Percentiles rank a stretch among this genome's conserved stretches.
phyloP scores from a whole-genome alignment of 2,797 vertebrate genomes.

The Myiotriccus ornatus region DNA sequence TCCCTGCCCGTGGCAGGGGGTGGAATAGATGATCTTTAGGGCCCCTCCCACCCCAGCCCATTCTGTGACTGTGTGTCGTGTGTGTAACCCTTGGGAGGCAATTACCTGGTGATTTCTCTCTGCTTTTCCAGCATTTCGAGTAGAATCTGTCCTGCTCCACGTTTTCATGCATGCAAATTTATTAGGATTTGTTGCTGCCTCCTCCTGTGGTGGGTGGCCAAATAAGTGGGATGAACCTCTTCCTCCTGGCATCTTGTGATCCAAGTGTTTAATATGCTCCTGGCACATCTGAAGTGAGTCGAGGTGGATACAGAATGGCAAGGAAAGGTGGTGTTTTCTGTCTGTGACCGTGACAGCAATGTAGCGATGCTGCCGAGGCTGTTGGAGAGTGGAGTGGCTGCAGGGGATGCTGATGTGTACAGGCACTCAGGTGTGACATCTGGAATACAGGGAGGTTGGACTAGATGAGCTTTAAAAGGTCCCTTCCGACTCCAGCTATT shows the following conservation, averaged over 20 bases:
- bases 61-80: not conserved
- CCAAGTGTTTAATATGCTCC: not conserved
- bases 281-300: not conserved
- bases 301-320: not conserved
- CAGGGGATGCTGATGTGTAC: not conserved
- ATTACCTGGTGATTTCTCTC: not conserved
- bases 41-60: not conserved
- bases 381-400: not conserved
- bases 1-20: not conserved
- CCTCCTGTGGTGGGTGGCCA: not conserved
- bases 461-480: not conserved
- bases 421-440: not conserved
- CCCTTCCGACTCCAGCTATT: not conserved
- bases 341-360: not conserved
- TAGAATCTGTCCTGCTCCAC: not conserved
- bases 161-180: too few relatives aligned
- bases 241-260: not conserved
- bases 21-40: not conserved
- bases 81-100: not conserved
- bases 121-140: not conserved
- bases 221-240: not conserved
- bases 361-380: not conserved
- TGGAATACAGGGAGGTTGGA: not conserved
- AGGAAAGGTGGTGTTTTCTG: not conserved
- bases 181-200: not conserved